Base-by-base conservation (phyloP, 2,113 vertebrate genomes). In the Macroglossus sobrinus region DNA sequence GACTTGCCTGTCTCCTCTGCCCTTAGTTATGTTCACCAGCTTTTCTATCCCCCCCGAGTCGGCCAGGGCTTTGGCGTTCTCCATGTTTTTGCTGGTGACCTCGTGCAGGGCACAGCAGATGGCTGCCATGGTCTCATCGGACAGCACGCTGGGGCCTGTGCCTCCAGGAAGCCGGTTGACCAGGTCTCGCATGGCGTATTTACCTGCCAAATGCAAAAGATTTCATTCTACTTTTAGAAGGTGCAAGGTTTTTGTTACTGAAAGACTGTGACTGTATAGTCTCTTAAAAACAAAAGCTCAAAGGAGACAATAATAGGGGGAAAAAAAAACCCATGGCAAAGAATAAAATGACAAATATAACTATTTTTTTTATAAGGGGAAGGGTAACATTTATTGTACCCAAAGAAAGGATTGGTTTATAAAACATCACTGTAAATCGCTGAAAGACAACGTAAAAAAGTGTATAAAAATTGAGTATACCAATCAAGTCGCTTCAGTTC, bases 31-130 rank as follows among this genome's bases (percentile, higher is more conserved):
- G 98, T 99, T 99, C 98, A 99, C 99, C 97, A 99, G 99, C 97
- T 99, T 99, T 96, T 99, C 99, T 64, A 99, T 99, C 7, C 99
- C 99, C 0, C 99, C 99, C 0, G 99, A 99, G 94, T 99, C 99
- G 0, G 99, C 99, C 78, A 99, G 98, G n/a, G 99, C 99, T 94
- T 99, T 99, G 95, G 99, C 99, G 0, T 99, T 99, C 97, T 99
- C 99, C 99, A 99, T 99, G 98, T 99, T 99, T 93, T 99, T 99
- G 97, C 99, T 99, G 63, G 99, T 99, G 98, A 99, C 99, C 98
- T 99, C 99, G 0, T 99, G 99, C 97, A 99, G 97, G 13, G 99
- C 99, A 72, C 99, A 99, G 98, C 99, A 99, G 98, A 99, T 99
- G 2, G 99, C 99, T 0, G 99, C 99, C 93, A 99, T 99, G 0